phyloP scores from a whole-genome alignment of 2,113 vertebrate genomes.

The Sander vitreus region DNA sequence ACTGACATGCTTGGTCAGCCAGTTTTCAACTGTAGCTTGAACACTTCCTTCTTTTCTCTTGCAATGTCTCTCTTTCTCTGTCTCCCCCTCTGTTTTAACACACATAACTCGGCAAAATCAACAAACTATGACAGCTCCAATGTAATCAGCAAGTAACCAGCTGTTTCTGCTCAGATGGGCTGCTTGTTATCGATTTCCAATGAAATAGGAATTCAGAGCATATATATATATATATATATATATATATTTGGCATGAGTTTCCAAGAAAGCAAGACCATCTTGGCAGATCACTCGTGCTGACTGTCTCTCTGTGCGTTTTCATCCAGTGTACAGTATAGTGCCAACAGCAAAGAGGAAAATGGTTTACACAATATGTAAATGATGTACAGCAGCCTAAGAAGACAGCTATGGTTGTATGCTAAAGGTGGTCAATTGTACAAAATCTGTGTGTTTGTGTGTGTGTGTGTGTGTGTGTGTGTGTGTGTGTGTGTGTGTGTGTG shows the following conservation, averaged over 20 bases:
- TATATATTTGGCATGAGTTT: slow-evolving; percentile 25
- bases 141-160: slow-evolving; percentile 49
- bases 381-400: not conserved
- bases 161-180: slow-evolving; percentile 34
- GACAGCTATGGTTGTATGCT: not conserved
- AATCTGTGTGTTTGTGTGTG: not conserved
- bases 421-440: not conserved
- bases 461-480: not conserved
- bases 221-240: not conserved
- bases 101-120: slow-evolving; percentile 29
- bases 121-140: slow-evolving; percentile 40
- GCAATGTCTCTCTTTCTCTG: not conserved
- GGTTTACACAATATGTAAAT: slow-evolving; percentile 24
- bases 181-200: slow-evolving; percentile 55
- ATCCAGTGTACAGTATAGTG: not conserved
- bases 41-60: slow-evolving; percentile 9
- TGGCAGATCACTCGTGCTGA: slow-evolving; percentile 29
- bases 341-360: slow-evolving; percentile 32
- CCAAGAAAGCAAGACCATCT: slow-evolving; percentile 14
- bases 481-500: not conserved
- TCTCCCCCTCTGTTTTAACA: slow-evolving; percentile 15
- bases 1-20: slow-evolving; percentile 45
- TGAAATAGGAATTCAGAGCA: slow-evolving; percentile 51
- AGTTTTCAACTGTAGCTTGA: slow-evolving; percentile 30
- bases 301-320: slow-evolving; percentile 29